Percentiles rank a stretch among this genome's conserved stretches.
phyloP scores from a whole-genome alignment of 2,888 invertebrate species.

The Hirtodrosophila confusa region DNA sequence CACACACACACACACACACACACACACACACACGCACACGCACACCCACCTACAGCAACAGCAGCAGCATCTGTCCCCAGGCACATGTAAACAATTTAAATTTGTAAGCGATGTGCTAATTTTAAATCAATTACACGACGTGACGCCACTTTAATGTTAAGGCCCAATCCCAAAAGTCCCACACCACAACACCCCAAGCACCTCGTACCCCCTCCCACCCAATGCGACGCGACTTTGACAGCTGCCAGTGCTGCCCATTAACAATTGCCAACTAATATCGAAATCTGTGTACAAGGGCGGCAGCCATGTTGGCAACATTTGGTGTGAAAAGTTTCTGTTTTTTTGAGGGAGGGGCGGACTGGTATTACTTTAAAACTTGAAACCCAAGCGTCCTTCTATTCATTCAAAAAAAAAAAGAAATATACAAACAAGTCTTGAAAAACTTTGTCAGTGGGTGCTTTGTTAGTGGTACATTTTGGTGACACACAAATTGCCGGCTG shows the following conservation, averaged over 20 bases:
- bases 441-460: conserved; percentile 55
- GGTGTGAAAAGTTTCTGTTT: conserved; percentile 69
- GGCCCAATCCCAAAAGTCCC: conserved; percentile 30
- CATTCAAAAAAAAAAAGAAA: conserved; percentile 34
- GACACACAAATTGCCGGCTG: conserved; percentile 63
- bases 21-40: conserved; percentile 13
- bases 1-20: conserved; percentile 19
- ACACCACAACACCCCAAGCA: neutral
- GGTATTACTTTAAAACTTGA: conserved; percentile 66
- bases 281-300: conserved; percentile 59
- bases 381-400: conserved; percentile 56
- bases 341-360: conserved; percentile 10
- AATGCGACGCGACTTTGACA: conserved; percentile 35
- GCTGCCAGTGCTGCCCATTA: conserved; percentile 53
- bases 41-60: neutral
- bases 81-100: conserved; percentile 77
- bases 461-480: conserved; percentile 67
- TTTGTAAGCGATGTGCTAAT: conserved; percentile 76
- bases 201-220: neutral
- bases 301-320: conserved; percentile 70
- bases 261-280: conserved; percentile 65
- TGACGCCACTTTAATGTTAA: conserved; percentile 65
- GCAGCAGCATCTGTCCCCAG: conserved; percentile 63
- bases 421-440: conserved; percentile 31
- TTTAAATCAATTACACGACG: conserved; percentile 76